Conservation (phyloP, 2,113 vertebrate species). For the Noctilio leporinus region DNA sequence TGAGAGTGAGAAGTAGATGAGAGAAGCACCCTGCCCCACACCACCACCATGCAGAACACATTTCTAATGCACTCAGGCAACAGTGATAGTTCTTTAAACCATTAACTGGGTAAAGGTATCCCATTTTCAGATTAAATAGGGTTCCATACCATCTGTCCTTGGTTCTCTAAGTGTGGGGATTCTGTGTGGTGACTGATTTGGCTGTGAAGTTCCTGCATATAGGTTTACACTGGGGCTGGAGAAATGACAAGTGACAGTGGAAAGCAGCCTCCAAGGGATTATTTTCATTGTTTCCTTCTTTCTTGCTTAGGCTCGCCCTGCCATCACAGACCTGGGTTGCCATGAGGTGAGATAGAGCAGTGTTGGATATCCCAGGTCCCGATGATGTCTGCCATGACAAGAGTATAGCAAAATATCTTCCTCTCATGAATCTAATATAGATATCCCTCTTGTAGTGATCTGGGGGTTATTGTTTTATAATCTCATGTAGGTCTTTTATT, state of each 20-base stretch:
- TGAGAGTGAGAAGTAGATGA: neutral
- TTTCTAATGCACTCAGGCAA: neutral
- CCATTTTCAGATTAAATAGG: neutral
- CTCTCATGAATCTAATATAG: neutral
- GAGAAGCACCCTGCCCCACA: neutral
- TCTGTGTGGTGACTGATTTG: neutral
- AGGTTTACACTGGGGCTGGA: neutral
- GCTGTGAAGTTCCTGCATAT: neutral
- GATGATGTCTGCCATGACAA: neutral
- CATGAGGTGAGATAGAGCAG: neutral
- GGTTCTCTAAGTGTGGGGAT: neutral
- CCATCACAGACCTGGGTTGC: neutral
- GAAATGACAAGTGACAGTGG: neutral
- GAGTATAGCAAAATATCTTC: neutral
- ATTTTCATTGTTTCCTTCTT: neutral
- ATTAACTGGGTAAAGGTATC: neutral
- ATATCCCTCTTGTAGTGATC: neutral
- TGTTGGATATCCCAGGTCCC: neutral
- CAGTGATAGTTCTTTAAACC: neutral
- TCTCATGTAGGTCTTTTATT: neutral
- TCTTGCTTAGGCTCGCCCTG: neutral
- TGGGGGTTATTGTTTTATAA: neutral
- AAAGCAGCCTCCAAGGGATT: neutral
- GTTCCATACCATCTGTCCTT: accelerated
- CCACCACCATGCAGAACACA: too few species aligned